These are phyloP conservation scores for Tragopan temminckii DNA, from an alignment of 2,797 vertebrate genomes.

Conservation along the genomic window DNA sequence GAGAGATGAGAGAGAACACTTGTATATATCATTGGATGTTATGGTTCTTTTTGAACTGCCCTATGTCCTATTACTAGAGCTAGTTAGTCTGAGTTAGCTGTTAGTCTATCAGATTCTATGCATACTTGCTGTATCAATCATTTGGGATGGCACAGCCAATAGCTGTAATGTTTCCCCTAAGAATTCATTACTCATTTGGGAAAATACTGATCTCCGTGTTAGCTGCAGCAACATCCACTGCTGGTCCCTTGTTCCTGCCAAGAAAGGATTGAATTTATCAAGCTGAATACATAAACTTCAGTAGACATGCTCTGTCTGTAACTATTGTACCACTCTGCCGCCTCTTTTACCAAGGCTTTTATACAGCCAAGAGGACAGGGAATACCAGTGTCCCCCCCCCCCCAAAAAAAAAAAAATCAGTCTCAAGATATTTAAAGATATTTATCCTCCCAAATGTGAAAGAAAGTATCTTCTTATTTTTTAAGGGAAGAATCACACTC, in stretches of 20 bases:
- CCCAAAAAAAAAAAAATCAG: background rate
- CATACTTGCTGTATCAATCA: background rate
- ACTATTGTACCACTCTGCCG: background rate
- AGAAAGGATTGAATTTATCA: background rate
- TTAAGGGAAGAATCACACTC: background rate
- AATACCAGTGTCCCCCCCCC: background rate
- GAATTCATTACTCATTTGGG: conserved; percentile 41
- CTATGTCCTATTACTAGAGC: background rate
- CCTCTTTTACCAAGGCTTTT: background rate
- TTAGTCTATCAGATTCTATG: background rate
- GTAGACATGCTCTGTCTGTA: background rate
- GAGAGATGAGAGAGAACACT: background rate
- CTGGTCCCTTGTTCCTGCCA: conserved; percentile 19
- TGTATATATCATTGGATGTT: background rate
- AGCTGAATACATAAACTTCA: conserved; percentile 4
- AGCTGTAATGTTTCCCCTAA: conserved; percentile 40
- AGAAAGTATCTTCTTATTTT: background rate
- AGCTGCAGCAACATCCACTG: background rate
- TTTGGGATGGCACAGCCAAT: conserved; percentile 45
- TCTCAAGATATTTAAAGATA: background rate
- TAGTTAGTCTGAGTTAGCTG: background rate
- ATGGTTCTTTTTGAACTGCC: background rate
- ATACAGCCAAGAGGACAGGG: background rate
- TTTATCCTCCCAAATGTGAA: background rate
- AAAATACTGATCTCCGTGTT: background rate